Base-by-base conservation (phyloP, 37 sponge, comb jelly and placozoan species). In the Haliclona indistincta region DNA sequence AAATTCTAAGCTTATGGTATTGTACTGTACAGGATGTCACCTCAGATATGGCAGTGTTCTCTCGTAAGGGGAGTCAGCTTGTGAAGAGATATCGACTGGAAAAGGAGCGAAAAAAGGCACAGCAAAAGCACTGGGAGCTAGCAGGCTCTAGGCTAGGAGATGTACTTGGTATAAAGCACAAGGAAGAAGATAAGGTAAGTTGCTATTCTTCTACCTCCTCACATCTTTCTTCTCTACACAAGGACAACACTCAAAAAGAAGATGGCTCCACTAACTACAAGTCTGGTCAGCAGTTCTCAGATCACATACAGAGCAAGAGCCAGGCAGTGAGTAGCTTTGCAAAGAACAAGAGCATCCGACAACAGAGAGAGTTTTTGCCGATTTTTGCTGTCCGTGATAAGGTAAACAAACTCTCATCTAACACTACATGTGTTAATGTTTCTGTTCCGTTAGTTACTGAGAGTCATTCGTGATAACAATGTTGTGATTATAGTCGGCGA, bases 401-500 rank as follows among this genome's bases (percentile, higher is more conserved):
- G 79, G 93, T 92, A 36, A 63, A 76, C 55, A 6, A 4, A 33
- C 8, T 32, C 42, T 11, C 54, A 33, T 70, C 33, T 33, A 52
- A 38, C 15, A 45, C 51, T 69, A 45, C 44, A 26, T 36, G 36
- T 64, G n/a, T 55, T 13, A 22, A 35, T 3, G 34, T n/a, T 40
- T 69, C 30, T 56, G n/a, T 33, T 47, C 20, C 63, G 68, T 1
- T 63, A 91, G 92, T 70, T 99, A 32, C 44, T 99, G 67, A 73
- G 75, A 40, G 77, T 99, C 22, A 85, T 99, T 49, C 56, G 96
- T 4, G 97, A 99, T 58, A 99, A 99, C 76, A 93, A 67, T 67
- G 89, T 99, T 36, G 84, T 99, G 28, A 85, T 99, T 41, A 93
- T 99, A 51, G 99, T 99, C 0, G 99, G 99, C 23, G 99, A 99